Base-by-base conservation (phyloP, 2,888 invertebrate species). In the Dorcus parallelipipedus region DNA sequence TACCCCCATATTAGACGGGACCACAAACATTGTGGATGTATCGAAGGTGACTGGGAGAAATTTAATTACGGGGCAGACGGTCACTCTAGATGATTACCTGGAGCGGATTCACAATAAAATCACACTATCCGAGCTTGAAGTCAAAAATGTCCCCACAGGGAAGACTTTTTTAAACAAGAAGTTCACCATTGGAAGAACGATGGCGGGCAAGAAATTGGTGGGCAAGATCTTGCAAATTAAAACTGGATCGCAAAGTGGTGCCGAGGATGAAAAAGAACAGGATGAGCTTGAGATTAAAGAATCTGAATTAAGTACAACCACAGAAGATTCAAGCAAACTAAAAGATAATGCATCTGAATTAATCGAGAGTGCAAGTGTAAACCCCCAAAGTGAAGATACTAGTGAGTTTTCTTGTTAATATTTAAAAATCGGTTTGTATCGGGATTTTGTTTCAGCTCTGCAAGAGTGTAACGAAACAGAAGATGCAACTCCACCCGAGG, bases 141-240 rank as follows among this genome's bases (percentile, higher is more conserved):
- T 41, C 4, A 10, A 2, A 0, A 33, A 49, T 38, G 26, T 14
- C 33, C 3, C 40, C 6, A 2, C 52, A 6, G 10, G 41, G 42
- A 53, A 50, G 20, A 45, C 52, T 49, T 59, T 52, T 45, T 14
- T 59, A 23, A 59, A 59, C 58, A 23, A 58, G 38, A 53, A 61
- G 14, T 49, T 59, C 23, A 38, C 52, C 8, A 59, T 66, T 4
- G 64, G 65, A 0, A 62, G 55, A 42, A 64, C 64, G 3, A 14
- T 61, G 0, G 62, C 59, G 6, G 69, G 69, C 0, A 67, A 64
- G 42, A 60, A 54, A 39, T 56, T 69, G 1, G 58, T 66, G 10
- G 69, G 69, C 0, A 64, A 64, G 50, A 67, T 69, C 47, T 43
- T 69, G 26, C 64, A 66, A 45, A 62, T 69, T 38, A 14, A 61